phyloP scores from a whole-genome alignment of 2,888 invertebrate genomes.

The Calliopum simillimum region DNA sequence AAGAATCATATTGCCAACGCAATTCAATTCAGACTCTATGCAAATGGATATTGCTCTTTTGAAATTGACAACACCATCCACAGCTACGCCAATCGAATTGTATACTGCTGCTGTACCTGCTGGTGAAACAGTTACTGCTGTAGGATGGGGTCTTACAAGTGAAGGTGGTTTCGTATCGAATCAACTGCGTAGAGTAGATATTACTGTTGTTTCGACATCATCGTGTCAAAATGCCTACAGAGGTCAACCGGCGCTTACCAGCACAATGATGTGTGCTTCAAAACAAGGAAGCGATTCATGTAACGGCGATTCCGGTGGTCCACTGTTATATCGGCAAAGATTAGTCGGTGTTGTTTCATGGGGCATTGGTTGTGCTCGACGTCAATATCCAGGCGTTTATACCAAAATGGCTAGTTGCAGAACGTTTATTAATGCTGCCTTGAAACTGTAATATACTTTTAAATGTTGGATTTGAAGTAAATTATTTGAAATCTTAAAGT shows the following conservation, averaged over 20 bases:
- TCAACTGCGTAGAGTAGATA: constrained; percentile 53
- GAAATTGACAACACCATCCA: constrained; percentile 47
- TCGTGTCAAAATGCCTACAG: constrained; percentile 51
- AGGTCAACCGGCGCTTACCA: constrained; percentile 47
- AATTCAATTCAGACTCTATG: constrained; percentile 49
- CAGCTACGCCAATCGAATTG: constrained; percentile 54
- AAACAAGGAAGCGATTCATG: constrained; percentile 57
- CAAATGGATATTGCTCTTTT: constrained; percentile 59
- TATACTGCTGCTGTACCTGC: constrained; percentile 48
- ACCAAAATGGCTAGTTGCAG: constrained; percentile 70
- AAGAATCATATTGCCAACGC: constrained; percentile 50
- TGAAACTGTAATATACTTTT: constrained; percentile 6
- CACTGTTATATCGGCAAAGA: constrained; percentile 54
- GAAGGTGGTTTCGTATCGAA: constrained; percentile 50
- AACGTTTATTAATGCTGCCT: constrained; percentile 43
- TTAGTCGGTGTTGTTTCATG: constrained; percentile 78
- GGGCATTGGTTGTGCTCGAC: constrained; percentile 63
- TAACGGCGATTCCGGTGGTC: constrained; percentile 64
- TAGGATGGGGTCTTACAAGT: constrained; percentile 58
- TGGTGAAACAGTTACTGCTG: constrained; percentile 53
- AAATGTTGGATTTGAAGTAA: too few species aligned
- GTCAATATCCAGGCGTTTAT: constrained; percentile 80
- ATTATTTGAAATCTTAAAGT: too few species aligned
- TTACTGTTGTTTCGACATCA: constrained; percentile 50
- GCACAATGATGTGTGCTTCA: constrained; percentile 61